phyloP scores from a whole-genome alignment of 2,797 vertebrate species.

The Selene dorsalis region DNA sequence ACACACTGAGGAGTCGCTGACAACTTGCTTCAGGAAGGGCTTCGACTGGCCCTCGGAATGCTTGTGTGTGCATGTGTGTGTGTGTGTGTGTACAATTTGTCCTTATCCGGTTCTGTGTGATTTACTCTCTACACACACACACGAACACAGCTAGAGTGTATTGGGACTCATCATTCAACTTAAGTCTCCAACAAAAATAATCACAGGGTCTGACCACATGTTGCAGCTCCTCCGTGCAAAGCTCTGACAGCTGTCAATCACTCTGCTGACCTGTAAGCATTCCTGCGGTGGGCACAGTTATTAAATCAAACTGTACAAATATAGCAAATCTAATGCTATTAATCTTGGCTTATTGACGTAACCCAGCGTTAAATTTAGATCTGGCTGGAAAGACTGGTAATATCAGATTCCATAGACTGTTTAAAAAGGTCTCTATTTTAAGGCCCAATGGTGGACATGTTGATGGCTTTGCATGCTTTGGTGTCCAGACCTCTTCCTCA shows the following conservation, averaged over 20 bases:
- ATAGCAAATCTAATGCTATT: slow-evolving; percentile 76
- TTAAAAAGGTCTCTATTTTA: slow-evolving; percentile 77
- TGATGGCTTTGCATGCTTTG: slow-evolving; percentile 66
- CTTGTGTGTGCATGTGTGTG: slow-evolving; percentile 36
- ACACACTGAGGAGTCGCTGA: slow-evolving; percentile 77
- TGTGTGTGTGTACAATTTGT: slow-evolving; percentile 17
- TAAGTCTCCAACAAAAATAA: slow-evolving; percentile 82
- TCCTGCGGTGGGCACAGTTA: slow-evolving; percentile 67
- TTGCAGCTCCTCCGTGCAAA: slow-evolving; percentile 43
- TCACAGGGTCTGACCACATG: slow-evolving; percentile 71
- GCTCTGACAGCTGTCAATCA: slow-evolving; percentile 81
- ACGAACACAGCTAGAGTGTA: slow-evolving; percentile 53
- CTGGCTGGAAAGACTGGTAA: slow-evolving; percentile 67
- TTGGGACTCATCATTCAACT: slow-evolving; percentile 78
- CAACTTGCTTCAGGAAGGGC: slow-evolving; percentile 64
- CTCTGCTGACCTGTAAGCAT: slow-evolving; percentile 71
- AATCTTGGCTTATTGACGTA: slow-evolving; percentile 78
- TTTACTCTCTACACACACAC: slow-evolving; percentile 27
- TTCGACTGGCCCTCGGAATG: slow-evolving; percentile 51
- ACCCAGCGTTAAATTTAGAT: slow-evolving; percentile 74
- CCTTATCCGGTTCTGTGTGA: slow-evolving; percentile 49
- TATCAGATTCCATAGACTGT: slow-evolving; percentile 77
- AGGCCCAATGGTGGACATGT: slow-evolving; percentile 68
- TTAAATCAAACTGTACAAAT: slow-evolving; percentile 81
- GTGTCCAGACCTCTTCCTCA: slow-evolving; percentile 59